phyloP scores from a whole-genome alignment of 1,140 invertebrate genomes.

The Euglossa dilemma region DNA sequence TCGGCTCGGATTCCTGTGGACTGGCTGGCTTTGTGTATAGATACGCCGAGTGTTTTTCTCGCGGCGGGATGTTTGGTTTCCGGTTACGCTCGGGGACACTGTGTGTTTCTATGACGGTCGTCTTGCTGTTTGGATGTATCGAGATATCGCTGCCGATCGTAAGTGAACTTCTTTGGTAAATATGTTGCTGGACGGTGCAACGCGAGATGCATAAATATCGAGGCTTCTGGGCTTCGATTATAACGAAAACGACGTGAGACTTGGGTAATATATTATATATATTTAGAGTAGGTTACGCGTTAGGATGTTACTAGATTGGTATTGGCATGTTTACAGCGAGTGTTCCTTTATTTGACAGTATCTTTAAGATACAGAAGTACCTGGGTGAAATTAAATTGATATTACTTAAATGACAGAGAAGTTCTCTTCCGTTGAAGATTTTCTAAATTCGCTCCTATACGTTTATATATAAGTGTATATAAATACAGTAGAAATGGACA shows the following conservation, averaged over 20 bases:
- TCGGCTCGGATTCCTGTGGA: slow-evolving; percentile 1
- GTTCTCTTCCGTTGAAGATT: too few relatives aligned
- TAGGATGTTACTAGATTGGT: too few relatives aligned
- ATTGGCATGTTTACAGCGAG: too few relatives aligned
- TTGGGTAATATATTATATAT: too few relatives aligned
- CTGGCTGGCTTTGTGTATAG: background rate
- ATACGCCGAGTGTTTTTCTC: background rate
- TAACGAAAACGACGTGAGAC: background rate
- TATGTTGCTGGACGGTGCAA: background rate
- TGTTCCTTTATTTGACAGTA: too few relatives aligned
- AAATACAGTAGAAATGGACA: background rate
- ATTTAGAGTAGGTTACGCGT: too few relatives aligned
- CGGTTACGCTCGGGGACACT: background rate
- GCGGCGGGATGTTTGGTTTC: slow-evolving; percentile 21
- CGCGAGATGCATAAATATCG: background rate
- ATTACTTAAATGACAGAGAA: too few relatives aligned
- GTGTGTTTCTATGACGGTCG: too few relatives aligned
- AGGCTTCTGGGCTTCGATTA: too few relatives aligned
- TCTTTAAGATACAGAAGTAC: too few relatives aligned
- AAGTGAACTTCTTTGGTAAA: background rate
- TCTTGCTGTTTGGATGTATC: background rate
- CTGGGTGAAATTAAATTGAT: too few relatives aligned
- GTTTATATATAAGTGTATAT: background rate
- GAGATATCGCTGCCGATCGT: background rate
- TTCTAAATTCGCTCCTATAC: too few relatives aligned